Evolutionary conservation across 2,797 vertebrate species (phyloP).

Genomic region (Propithecus perrieri): DNA sequence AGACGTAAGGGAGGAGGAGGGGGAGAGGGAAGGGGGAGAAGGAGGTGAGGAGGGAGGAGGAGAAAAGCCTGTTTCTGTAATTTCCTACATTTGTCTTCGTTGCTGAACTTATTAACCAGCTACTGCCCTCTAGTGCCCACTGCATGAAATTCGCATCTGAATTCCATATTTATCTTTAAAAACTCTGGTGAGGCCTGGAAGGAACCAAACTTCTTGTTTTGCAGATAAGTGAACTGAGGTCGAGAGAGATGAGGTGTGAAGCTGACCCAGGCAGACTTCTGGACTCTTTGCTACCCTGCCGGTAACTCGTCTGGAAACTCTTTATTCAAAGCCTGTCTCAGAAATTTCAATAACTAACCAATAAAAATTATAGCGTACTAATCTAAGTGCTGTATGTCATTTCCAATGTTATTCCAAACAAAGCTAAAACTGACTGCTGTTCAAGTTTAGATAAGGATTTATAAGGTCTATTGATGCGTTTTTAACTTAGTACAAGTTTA

Average conservation of each 20-base stretch:
- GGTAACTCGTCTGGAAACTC: background rate
- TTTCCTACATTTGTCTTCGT: background rate
- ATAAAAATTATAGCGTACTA: background rate
- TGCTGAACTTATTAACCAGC: background rate
- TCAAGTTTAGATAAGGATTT: background rate
- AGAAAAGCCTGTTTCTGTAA: background rate
- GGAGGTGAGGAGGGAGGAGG: background rate
- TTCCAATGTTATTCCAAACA: background rate
- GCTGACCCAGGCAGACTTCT: background rate
- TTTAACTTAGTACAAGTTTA: slow-evolving; percentile 24
- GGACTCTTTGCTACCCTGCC: background rate
- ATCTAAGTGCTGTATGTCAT: background rate
- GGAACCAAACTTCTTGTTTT: background rate
- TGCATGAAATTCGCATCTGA: background rate
- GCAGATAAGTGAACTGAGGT: background rate
- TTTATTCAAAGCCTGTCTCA: background rate
- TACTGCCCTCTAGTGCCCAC: slow-evolving; percentile 72
- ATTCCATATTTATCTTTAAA: background rate
- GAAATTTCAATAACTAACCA: background rate
- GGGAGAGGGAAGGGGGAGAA: background rate
- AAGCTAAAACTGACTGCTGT: background rate
- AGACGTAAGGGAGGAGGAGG: background rate
- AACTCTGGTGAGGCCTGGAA: background rate
- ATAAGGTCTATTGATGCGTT: background rate
- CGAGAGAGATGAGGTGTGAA: background rate